Evolutionary conservation across 2,113 vertebrate species (phyloP).

Genomic region (Poecilia latipinna): DNA sequence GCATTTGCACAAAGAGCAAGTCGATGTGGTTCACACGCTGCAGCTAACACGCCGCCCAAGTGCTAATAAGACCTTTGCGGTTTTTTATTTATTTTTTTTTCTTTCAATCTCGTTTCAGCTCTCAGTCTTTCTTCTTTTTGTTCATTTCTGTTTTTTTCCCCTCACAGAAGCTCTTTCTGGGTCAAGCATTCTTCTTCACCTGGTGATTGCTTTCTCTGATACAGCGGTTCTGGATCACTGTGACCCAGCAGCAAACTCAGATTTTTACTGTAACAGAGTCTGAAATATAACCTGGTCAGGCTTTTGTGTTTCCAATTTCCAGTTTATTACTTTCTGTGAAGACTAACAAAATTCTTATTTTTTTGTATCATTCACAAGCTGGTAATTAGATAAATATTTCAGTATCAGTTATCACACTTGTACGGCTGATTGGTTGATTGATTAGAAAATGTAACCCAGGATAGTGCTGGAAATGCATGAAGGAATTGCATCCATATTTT

Average conservation of each 20-base stretch:
- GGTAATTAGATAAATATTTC: neutral
- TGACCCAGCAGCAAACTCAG: conserved; percentile 13
- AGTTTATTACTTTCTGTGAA: neutral
- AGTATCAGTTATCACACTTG: neutral
- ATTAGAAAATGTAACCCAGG: neutral
- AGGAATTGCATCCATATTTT: neutral
- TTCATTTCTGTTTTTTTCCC: neutral
- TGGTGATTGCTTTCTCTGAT: conserved; percentile 19
- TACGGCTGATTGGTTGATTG: neutral
- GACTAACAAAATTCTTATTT: neutral
- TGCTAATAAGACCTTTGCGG: conserved; percentile 11
- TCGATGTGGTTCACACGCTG: conserved; percentile 13
- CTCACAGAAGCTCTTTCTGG: neutral
- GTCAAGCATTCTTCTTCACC: neutral
- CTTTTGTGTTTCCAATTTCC: conserved; percentile 1
- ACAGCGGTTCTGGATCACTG: conserved; percentile 4
- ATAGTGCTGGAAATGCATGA: neutral
- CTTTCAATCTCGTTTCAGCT: neutral
- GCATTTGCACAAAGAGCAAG: conserved; percentile 8
- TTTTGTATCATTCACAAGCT: neutral
- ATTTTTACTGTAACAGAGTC: neutral
- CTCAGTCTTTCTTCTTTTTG: conserved; percentile 6
- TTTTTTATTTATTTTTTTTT: conserved; percentile 2
- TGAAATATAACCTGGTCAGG: neutral
- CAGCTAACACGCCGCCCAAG: conserved; percentile 25